phyloP scores from a whole-genome alignment of 2,113 vertebrate species.

The Cyphomyrus plagiostoma region DNA sequence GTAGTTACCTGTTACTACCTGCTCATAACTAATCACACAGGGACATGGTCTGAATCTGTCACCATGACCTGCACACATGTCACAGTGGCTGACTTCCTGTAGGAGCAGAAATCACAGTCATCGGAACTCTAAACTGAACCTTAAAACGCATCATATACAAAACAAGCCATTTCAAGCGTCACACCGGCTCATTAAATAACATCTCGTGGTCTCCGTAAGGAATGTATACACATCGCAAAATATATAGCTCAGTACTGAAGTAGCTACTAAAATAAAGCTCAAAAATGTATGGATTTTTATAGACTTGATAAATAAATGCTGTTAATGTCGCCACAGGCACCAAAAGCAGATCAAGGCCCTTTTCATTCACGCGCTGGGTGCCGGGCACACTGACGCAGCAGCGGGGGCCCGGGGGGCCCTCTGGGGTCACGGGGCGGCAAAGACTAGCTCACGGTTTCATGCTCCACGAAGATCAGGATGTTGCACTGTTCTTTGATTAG shows the following conservation, averaged over 20 bases:
- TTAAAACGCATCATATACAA: neutral
- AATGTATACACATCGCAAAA: constrained; percentile 16
- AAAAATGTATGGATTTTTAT: neutral
- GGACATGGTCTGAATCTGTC: neutral
- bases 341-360: neutral
- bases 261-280: neutral
- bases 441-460: neutral
- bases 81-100: neutral
- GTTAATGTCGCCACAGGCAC: neutral
- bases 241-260: neutral
- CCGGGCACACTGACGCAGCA: neutral
- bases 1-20: neutral
- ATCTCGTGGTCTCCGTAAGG: neutral
- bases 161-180: neutral
- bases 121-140: neutral
- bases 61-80: neutral
- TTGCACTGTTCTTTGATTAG: neutral
- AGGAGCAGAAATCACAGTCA: neutral
- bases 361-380: neutral
- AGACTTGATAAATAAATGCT: constrained; percentile 1
- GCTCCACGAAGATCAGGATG: neutral
- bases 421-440: neutral
- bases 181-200: constrained; percentile 1
- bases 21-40: neutral
- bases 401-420: neutral